Conservation (phyloP, 53 echinoderm and acorn worm species). For the Arbacia lixula region DNA sequence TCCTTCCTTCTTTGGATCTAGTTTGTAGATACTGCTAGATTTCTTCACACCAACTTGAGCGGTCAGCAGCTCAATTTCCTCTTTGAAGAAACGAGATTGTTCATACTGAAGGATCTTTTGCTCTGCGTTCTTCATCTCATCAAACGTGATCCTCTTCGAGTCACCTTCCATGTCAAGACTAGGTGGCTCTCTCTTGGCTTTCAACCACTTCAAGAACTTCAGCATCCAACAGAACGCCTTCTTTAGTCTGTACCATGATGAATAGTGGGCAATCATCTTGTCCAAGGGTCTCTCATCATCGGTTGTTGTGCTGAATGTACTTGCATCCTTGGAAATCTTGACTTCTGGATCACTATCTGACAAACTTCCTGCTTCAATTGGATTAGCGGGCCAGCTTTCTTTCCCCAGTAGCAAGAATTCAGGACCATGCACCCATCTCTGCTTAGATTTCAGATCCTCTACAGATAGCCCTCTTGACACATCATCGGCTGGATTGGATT, state of each 20-base stretch:
- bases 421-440: constrained; percentile 67
- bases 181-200: constrained; percentile 21
- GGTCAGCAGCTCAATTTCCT: constrained; percentile 7
- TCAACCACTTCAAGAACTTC: constrained; percentile 40
- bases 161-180: not conserved
- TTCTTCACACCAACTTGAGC: constrained; percentile 31
- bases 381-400: constrained; percentile 43
- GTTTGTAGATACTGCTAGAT: constrained; percentile 47
- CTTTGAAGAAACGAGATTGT: constrained; percentile 18
- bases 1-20: constrained; percentile 26
- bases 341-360: constrained; percentile 38
- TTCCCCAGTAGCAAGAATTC: constrained; percentile 57
- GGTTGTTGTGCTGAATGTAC: not conserved
- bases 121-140: constrained; percentile 47
- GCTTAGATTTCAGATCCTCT: constrained; percentile 46
- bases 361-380: constrained; percentile 2
- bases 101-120: constrained; percentile 46
- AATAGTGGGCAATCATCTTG: constrained; percentile 37
- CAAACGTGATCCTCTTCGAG: not conserved
- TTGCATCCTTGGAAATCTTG: constrained; percentile 32
- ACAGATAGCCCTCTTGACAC: constrained; percentile 67
- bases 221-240: constrained; percentile 28
- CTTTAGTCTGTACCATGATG: constrained; percentile 42
- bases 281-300: not conserved
- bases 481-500: constrained; percentile 80